Evolutionary conservation across 2,797 vertebrate genomes (phyloP), one percentile per base, ranked within the genome.

Genomic region (Characodon lateralis): DNA sequence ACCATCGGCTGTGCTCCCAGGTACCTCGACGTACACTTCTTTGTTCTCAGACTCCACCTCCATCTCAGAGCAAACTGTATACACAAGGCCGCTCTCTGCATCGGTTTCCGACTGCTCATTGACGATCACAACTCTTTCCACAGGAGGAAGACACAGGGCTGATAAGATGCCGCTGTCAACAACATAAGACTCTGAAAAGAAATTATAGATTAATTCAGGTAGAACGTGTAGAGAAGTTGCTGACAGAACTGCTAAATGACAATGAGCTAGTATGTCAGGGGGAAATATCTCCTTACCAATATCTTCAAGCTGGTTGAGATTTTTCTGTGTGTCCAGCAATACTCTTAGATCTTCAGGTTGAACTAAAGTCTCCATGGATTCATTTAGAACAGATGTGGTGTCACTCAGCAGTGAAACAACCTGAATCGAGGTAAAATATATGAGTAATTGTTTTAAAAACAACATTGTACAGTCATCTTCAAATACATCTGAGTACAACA

Each of bases 31-130:
- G 2, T 84, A 91, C 24, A 88, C 72, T 24, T 88, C 90, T 59
- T 93, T 92, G 79, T 86, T 89, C 31, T 93, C 92, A 20, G 91
- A 92, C 53, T 94, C 93, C 71, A 94, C 93, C 77, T 94, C 93
- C 91, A 95, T 92, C 81, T 94, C 93, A 10, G 92, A 88, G 89
- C 93, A 92, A 16, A 92, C 93, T 0, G 94, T 90, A 2, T 95
- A 94, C 69, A 90, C 89, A 0, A 92, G 86, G 8, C 87, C 81
- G 1, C 82, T 89, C 50, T 88, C 89, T 24, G 90, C 39, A 6
- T 91, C 89, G 0, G 84, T 56, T 75, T 71, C 92, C 0, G 90
- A 69, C 79, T 92, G 93, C 2, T 93, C 88, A 14, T 85, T 90
- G 80, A 93, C 89, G 7, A 95, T 93, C 48, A 92, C 88, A 0